Evolutionary conservation across 1,140 invertebrate genomes (phyloP).

Genomic region (Hetaerina americana): DNA sequence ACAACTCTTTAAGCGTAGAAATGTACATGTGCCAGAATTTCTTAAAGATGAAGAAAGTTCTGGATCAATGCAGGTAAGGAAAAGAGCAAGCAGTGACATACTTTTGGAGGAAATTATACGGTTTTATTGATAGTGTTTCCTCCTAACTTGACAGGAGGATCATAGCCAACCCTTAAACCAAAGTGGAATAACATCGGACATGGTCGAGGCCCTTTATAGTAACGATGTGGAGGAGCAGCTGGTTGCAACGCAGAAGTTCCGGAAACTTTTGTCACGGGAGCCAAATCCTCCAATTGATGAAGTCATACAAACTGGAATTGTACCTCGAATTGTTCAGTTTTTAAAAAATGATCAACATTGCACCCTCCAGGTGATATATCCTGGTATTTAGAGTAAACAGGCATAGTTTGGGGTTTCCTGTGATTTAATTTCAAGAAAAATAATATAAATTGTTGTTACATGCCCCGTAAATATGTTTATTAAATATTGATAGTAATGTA

Average conservation of each 20-base stretch:
- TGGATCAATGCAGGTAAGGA: slow-evolving; percentile 24
- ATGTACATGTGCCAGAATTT: slow-evolving; percentile 50
- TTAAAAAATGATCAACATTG: slow-evolving; percentile 70
- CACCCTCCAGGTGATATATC: slow-evolving; percentile 70
- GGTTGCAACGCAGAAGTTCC: slow-evolving; percentile 83
- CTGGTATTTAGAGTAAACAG: too few species aligned
- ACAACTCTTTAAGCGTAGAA: slow-evolving; percentile 80
- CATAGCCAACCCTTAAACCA: slow-evolving; percentile 22
- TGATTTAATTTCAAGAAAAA: too few species aligned
- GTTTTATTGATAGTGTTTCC: too few species aligned
- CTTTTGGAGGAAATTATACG: too few species aligned
- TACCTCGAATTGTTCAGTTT: slow-evolving; percentile 92
- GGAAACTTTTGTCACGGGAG: slow-evolving; percentile 87
- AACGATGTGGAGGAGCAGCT: slow-evolving; percentile 68
- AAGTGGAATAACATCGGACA: slow-evolving; percentile 53
- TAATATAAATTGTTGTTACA: too few species aligned
- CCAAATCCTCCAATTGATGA: slow-evolving; percentile 97
- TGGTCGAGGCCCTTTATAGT: slow-evolving; percentile 72
- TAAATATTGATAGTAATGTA: too few species aligned
- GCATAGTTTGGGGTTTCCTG: too few species aligned
- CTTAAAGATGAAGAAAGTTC: slow-evolving; percentile 34
- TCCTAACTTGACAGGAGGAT: slow-evolving; percentile 19
- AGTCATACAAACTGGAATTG: slow-evolving; percentile 93
- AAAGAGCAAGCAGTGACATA: too few species aligned
- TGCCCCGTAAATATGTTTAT: too few species aligned